Evolutionary conservation across 2,113 vertebrate genomes (phyloP).

Genomic region (Miniopterus natalensis): DNA sequence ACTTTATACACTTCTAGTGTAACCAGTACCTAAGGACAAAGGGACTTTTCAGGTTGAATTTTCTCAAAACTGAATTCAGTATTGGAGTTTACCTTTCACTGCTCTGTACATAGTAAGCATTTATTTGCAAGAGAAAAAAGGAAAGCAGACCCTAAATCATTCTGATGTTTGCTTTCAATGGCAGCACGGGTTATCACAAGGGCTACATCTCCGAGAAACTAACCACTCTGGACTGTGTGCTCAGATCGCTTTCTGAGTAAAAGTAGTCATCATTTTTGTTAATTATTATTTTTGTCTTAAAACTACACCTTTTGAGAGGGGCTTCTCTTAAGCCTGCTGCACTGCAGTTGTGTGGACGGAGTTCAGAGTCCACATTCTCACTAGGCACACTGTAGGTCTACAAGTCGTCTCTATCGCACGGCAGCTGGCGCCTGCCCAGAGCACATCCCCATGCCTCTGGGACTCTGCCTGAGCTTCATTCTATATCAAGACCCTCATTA

Average conservation of each 20-base stretch:
- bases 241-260: conserved; percentile 19
- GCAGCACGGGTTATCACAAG: not conserved
- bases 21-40: not conserved
- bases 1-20: not conserved
- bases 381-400: not conserved
- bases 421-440: not conserved
- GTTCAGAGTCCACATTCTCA: not conserved
- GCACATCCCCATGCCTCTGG: not conserved
- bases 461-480: not conserved
- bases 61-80: not conserved
- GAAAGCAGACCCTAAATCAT: not conserved
- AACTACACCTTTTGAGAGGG: conserved; percentile 15
- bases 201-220: not conserved
- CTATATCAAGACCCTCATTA: not conserved
- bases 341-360: not conserved
- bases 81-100: not conserved
- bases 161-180: not conserved
- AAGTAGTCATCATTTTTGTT: not conserved
- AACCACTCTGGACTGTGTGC: not conserved
- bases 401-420: not conserved
- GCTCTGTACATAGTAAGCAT: not conserved
- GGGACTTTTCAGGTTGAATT: not conserved
- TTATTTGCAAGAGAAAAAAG: not conserved
- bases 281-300: not conserved
- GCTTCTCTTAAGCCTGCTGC: not conserved